Evolutionary conservation across 2,113 vertebrate species (phyloP).

Genomic region (Paedocypris sp.): DNA sequence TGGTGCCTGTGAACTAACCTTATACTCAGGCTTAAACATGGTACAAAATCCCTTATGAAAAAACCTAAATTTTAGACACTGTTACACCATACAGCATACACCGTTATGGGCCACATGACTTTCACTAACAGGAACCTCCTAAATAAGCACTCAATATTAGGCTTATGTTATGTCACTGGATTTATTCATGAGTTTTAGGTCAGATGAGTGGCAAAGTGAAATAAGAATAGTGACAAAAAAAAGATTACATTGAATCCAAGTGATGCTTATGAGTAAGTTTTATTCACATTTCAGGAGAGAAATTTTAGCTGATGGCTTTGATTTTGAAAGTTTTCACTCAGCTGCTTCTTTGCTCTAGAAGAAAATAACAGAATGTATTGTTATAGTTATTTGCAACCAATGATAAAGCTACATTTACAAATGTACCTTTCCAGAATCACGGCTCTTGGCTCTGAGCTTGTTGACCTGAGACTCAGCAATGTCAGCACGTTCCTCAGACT

Average conservation of each 20-base stretch:
- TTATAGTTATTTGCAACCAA: not conserved
- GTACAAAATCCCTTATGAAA: too few species aligned
- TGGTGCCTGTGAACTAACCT: too few species aligned
- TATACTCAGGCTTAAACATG: too few species aligned
- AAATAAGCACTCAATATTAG: too few species aligned
- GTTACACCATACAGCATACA: too few species aligned
- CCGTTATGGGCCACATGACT: too few species aligned
- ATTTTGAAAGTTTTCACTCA: not conserved
- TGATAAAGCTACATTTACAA: not conserved
- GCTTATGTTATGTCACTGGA: too few species aligned
- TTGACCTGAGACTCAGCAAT: constrained; percentile 72
- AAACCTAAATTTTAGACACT: too few species aligned
- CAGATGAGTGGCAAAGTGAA: not conserved
- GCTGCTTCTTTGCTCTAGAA: not conserved
- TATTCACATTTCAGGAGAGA: not conserved
- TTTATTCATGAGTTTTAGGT: too few species aligned
- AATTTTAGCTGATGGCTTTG: not conserved
- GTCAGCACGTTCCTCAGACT: constrained; percentile 71
- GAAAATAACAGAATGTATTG: not conserved
- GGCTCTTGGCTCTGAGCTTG: constrained; percentile 67
- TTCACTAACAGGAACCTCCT: too few species aligned
- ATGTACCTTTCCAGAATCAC: constrained; percentile 56
- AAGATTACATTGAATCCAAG: not conserved
- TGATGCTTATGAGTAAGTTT: too few species aligned
- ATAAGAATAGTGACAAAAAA: not conserved